These are phyloP conservation scores for Azemiops feae DNA, from an alignment of 2,113 vertebrate species.

Conservation along the genomic window DNA sequence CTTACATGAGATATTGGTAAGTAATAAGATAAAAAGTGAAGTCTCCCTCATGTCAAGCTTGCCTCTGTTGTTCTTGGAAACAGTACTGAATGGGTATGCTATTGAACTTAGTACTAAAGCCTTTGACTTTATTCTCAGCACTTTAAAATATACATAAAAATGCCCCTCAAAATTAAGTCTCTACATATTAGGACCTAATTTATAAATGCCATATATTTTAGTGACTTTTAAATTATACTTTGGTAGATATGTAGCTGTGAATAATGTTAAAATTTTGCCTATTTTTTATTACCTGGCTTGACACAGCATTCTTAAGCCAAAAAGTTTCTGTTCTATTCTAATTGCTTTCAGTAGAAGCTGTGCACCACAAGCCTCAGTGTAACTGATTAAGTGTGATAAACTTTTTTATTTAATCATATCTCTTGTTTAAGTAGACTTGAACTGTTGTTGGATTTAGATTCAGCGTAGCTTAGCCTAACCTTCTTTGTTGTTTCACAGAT, in stretches of 20 bases:
- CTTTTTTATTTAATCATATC: background rate
- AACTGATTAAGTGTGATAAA: background rate
- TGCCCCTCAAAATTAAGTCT: background rate
- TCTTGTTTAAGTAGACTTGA: background rate
- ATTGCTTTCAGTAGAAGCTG: background rate
- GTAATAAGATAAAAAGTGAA: constrained; percentile 48
- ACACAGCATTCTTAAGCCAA: background rate
- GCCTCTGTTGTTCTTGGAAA: background rate
- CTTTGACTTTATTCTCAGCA: background rate
- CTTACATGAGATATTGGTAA: constrained; percentile 92
- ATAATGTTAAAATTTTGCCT: background rate
- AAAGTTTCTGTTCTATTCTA: background rate
- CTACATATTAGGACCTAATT: background rate
- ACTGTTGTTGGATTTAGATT: background rate
- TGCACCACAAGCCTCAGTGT: background rate
- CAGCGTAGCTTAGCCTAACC: background rate
- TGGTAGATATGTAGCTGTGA: background rate
- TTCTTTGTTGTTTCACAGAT: constrained; percentile 71
- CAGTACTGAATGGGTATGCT: background rate
- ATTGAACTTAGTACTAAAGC: background rate
- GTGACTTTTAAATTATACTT: background rate
- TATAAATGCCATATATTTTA: background rate
- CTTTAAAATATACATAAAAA: background rate
- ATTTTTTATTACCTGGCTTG: background rate
- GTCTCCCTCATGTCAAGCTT: background rate